Base-by-base conservation (phyloP, 1,140 invertebrate species). In the Macrosteles quadrilineatus region DNA sequence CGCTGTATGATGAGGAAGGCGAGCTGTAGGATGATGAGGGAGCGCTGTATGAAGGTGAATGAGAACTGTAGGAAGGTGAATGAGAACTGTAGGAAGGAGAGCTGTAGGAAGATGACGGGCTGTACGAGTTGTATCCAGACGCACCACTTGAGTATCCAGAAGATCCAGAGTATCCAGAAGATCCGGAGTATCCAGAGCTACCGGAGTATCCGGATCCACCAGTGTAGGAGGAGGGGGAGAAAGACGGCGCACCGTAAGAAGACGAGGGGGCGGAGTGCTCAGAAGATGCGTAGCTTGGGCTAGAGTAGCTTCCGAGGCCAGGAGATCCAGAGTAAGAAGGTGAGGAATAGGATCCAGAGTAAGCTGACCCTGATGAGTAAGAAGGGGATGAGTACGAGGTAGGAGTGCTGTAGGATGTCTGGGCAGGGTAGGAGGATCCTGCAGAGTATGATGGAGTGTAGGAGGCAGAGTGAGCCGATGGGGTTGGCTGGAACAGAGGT, bases 401-500 rank as follows among this genome's bases (percentile, higher is more conserved):
- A 2, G 21, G 25, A 11, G 23, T 12, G n/a, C 47, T 50, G 47
- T 50, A 50, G 14, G 47, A 50, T 17, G 47, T 17, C 47, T 50
- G 47, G n/a, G 47, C 47, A 19, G 47, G 47, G 21, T 50, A 21
- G 21, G 47, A 50, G 47, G 47, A 27, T 14, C 12, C 9, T 59
- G 14, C 21, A 2, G 14, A 11, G 55, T 59, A 50, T 50, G 55
- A 27, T 23, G 14, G 9, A 14, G 32, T 36, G 32, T 36, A 36
- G 32, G 32, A 36, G 4, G 32, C 4, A 36, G 32, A 4, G 32
- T 36, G 32, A 14, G 32, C 4, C 4, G 55, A 50, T 3, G 21
- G 47, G 2, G 55, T 27, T 6, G 55, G 55, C n/a, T 59, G 55
- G 55, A 59, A 59, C 21, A 59, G 55, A 25, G 55, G 55, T 4